Percentiles rank a stretch among this genome's conserved stretches.
phyloP scores from a whole-genome alignment of 2,113 vertebrate genomes.

The Holacanthus passer region DNA sequence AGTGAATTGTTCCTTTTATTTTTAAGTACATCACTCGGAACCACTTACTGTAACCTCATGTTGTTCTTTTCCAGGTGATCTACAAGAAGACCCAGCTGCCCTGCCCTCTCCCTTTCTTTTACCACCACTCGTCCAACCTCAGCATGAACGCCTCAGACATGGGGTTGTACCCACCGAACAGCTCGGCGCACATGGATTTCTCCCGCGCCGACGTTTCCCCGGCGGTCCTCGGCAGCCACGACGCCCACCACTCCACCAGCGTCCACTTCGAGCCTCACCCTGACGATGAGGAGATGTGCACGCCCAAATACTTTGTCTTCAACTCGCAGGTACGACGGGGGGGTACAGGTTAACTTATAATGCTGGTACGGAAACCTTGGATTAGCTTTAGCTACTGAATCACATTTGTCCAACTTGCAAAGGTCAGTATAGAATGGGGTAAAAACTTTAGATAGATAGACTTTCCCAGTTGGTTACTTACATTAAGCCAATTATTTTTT shows the following conservation, averaged over 20 bases:
- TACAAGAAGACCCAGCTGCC: conserved; percentile 97
- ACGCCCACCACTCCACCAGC: conserved; percentile 65
- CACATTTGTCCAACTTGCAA: not conserved
- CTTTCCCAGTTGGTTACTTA: no score
- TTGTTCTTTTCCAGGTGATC: conserved; percentile 86
- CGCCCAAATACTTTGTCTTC: conserved; percentile 94
- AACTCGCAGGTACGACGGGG: conserved; percentile 91
- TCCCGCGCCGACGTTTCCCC: conserved; percentile 78
- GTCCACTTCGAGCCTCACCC: conserved; percentile 85
- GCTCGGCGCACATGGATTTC: conserved; percentile 87
- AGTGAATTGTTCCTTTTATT: not conserved
- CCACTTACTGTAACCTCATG: not conserved
- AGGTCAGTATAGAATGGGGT: no score
- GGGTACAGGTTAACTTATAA: not conserved
- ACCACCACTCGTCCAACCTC: conserved; percentile 82
- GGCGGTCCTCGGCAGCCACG: conserved; percentile 62
- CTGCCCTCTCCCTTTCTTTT: conserved; percentile 90
- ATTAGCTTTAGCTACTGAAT: not conserved
- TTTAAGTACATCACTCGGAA: not conserved
- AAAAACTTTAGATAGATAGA: no score
- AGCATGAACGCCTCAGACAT: conserved; percentile 86
- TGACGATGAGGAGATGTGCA: conserved; percentile 87
- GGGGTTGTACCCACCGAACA: conserved; percentile 78
- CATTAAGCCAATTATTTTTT: no score
- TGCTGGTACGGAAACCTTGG: no score